Base-by-base conservation (phyloP, 2,113 vertebrate species). In the Hirundichthys speculiger region DNA sequence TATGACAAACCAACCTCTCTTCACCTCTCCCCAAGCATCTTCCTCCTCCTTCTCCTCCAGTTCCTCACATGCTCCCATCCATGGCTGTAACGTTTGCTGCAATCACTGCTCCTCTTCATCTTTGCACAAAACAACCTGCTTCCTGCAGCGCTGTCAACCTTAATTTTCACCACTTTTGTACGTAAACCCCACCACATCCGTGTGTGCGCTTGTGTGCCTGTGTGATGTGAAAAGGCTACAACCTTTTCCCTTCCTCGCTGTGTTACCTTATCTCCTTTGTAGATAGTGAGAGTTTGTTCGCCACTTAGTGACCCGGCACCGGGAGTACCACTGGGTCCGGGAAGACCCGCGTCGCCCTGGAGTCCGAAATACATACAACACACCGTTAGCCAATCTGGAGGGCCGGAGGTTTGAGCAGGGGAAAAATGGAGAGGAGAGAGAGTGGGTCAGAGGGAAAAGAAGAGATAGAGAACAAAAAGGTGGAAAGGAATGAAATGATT, bases 221-320 rank as follows among this genome's bases (percentile, higher is more conserved):
- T 40, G 21, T 50, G 0, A 45, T 59, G 13, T 13, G 41, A 45
- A 45, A 40, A 57, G 40, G 27, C 56, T 68, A 55, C 34, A 47
- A 58, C 72, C 58, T 83, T 53, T 66, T 51, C 46, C 68, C 66
- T 80, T 68, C 75, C 66, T 69, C 50, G 72, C 69, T 67, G 62
- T 69, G 83, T 93, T 92, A 94, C 93, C 93, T 91, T 92, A 52
- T 91, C 90, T 93, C 93, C 93, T 92, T 92, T 93, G 90, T 92
- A 90, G 88, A 93, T 91, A 64, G 88, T 92, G 86, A 91, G 83
- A 47, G 82, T 76, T 79, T 76, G 56, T 61, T 84, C 83, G 60
- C 76, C 83, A 51, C 49, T 86, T 45, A 85, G 82, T 30, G 83
- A 80, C 41, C 73, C 81, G 58, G 85, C 88, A 13, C 89, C 88